Conservation (phyloP, 1,140 invertebrate genomes). For the Magallana angulata region DNA sequence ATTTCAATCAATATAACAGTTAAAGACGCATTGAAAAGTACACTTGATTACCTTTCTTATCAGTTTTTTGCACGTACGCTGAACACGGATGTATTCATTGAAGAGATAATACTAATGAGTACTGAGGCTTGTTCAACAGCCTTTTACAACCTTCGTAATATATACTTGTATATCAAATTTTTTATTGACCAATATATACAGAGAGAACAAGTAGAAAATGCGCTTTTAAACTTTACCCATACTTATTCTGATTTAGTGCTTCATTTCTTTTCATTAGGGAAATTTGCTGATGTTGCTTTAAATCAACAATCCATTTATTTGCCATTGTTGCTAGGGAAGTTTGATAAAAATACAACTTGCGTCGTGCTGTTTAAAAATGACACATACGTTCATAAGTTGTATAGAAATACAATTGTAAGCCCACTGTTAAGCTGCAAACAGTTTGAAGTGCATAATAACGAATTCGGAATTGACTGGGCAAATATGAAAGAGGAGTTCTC, state of each 20-base stretch:
- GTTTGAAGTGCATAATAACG: not conserved
- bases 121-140: not conserved
- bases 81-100: not conserved
- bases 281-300: too few species aligned
- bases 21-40: not conserved
- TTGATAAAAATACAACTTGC: slow-evolving; percentile 1
- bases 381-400: not conserved
- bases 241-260: not conserved
- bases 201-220: not conserved
- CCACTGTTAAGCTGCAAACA: slow-evolving; percentile 21
- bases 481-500: not conserved
- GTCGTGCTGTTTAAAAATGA: not conserved
- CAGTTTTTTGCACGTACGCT: not conserved
- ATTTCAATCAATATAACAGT: not conserved
- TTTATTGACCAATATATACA: not conserved
- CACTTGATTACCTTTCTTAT: not conserved
- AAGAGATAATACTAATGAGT: not conserved
- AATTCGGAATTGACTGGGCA: not conserved
- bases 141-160: not conserved
- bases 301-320: not conserved
- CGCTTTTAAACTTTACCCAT: not conserved
- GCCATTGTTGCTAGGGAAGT: not conserved
- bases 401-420: not conserved
- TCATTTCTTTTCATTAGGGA: too few species aligned
- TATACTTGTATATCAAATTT: not conserved